Base-by-base conservation (phyloP, 2,797 vertebrate species). In the Eospalax fontanierii region DNA sequence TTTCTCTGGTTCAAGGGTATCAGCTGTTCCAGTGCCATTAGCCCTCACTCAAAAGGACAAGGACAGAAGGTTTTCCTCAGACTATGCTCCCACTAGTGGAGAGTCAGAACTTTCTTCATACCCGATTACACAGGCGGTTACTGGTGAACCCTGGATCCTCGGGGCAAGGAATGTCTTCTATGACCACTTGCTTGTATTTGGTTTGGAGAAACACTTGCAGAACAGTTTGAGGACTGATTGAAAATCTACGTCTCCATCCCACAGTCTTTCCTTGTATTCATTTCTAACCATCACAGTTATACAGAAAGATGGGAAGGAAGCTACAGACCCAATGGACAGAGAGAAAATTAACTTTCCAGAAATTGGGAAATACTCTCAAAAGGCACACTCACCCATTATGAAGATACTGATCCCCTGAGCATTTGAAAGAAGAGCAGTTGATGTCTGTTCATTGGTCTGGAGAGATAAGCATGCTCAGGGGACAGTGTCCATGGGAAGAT, bases 331-430 rank as follows among this genome's bases (percentile, higher is more conserved):
- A 11, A 68, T 33, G 57, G 16, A n/a, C 43, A 21, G 21, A 24
- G 22, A 87, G 18, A 95, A 90, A 66, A 68, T 59, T 28, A 91
- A 75, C 3, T 2, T 95, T 83, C 22, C 14, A 70, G 7, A 84
- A 65, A 86, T 59, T 73, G 81, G 50, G 40, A 90, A 82, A 68
- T 24, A 43, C 12, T 78, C 4, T 57, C 66, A n/a, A 96, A 87
- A 86, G 11, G 10, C 28, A 61, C 71, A 4, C 38, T 43, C 1
- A 89, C 91, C 35, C 16, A 91, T 11, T 35, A 43, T 14, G 68
- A 83, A 66, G 24, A 71, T 43, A 76, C 15, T 66, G 33, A 43
- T 71, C 8, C 22, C 50, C 3, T 92, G 83, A 81, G 19, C 24
- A n/a, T 33, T 57, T 81, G 30, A 2, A 82, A 7, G 7, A 82